Evolutionary conservation across 2,888 invertebrate species (phyloP), one percentile per base, ranked within the genome.

Genomic region (Platycheirus rosarum): DNA sequence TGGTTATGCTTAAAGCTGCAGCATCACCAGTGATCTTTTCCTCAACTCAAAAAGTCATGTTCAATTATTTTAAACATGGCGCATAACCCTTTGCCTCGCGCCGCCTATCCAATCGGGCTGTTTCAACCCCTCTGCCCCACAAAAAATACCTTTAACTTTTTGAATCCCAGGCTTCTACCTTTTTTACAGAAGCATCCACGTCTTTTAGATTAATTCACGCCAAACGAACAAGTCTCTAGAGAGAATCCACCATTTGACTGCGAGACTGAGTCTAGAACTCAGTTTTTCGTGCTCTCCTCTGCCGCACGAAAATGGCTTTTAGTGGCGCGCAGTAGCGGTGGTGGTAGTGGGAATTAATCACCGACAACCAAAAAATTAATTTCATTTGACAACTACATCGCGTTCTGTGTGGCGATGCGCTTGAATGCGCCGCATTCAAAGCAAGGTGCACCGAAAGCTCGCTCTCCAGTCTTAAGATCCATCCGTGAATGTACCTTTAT

Each of bases 361-460:
- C 82, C 82, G 57, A 82, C 77, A 82, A 73, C 82, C 71, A 73
- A 82, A 82, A 82, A 82, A 82, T 82, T 82, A 82, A 82, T 82
- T 82, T 82, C 77, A 77, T 82, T 82, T 82, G 82, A 82, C 82
- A 82, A 82, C 82, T 82, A 82, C 82, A 82, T 82, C 77, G 82
- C 70, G 29, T 82, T 82, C 65, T 65, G 76, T 70, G 70, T 51
- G 70, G 69, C 75, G 48, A 65, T 9, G 79, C 49, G 79, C 42
- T 40, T 46, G 62, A 23, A 55, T 42, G 57, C 55, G 76, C n/a
- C 55, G 73, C 74, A 74, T 78, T 73, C 73, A 71, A 71, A 68
- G 73, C 71, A 77, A 73, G 78, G 74, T 79, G 78, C 68, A 78
- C 60, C 44, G 60, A 32, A 32, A 16, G 42, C 63, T 55, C 32